These are phyloP conservation scores for Medauroidea extradentata DNA, from an alignment of 1,140 invertebrate species.

Conservation along the genomic window DNA sequence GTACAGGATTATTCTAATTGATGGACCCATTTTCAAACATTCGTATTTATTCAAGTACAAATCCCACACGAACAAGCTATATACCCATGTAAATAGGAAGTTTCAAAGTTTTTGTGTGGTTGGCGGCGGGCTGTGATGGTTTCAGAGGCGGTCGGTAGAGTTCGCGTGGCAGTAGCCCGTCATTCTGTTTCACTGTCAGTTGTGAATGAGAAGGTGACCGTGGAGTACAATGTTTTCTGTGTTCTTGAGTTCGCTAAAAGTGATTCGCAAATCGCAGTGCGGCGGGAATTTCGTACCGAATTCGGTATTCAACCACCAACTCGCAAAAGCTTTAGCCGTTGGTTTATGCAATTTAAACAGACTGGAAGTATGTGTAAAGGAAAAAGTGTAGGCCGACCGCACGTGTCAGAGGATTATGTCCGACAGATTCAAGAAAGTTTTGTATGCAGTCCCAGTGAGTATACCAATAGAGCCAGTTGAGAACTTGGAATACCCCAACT, in stretches of 20 bases:
- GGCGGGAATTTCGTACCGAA: conserved; percentile 13
- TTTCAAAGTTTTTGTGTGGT: too few relatives aligned
- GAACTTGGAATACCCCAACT: too few relatives aligned
- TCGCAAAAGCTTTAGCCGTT: conserved; percentile 12
- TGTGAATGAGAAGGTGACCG: conserved; percentile 19
- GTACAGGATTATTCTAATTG: too few relatives aligned
- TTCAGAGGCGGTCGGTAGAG: too few relatives aligned
- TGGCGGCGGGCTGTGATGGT: neutral
- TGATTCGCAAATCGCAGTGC: conserved; percentile 9
- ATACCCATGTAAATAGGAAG: too few relatives aligned
- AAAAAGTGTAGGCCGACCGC: conserved; percentile 13
- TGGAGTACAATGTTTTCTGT: conserved; percentile 13
- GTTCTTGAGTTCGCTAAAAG: conserved; percentile 15
- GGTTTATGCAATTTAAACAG: conserved; percentile 17
- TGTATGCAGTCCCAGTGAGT: too few relatives aligned
- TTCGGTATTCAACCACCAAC: conserved; percentile 12
- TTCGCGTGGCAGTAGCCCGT: too few relatives aligned
- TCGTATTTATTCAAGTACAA: too few relatives aligned
- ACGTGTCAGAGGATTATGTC: conserved; percentile 8
- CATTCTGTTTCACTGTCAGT: neutral
- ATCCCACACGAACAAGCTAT: too few relatives aligned
- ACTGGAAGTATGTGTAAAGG: conserved; percentile 9
- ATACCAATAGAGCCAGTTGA: too few relatives aligned
- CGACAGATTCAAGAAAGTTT: conserved; percentile 10
- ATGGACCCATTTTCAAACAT: too few relatives aligned